Conservation (phyloP, 2,113 vertebrate genomes). For the Hippolais icterina region DNA sequence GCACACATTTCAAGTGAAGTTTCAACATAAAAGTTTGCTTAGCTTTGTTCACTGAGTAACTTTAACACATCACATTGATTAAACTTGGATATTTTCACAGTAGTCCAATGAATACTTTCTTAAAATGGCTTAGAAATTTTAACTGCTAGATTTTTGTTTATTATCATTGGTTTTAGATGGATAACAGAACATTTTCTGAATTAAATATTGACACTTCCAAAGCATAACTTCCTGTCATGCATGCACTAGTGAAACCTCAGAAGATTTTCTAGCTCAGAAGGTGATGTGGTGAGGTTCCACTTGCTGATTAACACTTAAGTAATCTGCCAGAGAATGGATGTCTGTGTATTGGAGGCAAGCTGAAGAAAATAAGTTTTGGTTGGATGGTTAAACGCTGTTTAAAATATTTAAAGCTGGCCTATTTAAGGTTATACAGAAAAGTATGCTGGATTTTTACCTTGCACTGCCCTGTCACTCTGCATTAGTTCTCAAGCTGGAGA, state of each 20-base stretch:
- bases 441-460: conserved; percentile 12
- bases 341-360: neutral
- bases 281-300: neutral
- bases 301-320: neutral
- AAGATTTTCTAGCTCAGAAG: neutral
- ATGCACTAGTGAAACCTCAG: neutral
- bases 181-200: neutral
- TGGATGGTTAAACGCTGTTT: conserved; percentile 36
- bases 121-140: neutral
- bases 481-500: neutral
- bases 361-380: conserved; percentile 14
- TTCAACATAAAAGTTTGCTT: neutral
- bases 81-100: neutral
- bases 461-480: conserved; percentile 28
- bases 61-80: neutral
- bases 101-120: neutral
- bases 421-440: neutral
- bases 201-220: neutral
- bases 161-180: neutral
- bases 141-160: neutral
- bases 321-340: neutral
- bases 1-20: neutral
- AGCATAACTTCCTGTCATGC: neutral
- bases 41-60: neutral
- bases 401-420: conserved; percentile 64